phyloP scores from a whole-genome alignment of 2,113 vertebrate species.

The Vulpes vulpes region DNA sequence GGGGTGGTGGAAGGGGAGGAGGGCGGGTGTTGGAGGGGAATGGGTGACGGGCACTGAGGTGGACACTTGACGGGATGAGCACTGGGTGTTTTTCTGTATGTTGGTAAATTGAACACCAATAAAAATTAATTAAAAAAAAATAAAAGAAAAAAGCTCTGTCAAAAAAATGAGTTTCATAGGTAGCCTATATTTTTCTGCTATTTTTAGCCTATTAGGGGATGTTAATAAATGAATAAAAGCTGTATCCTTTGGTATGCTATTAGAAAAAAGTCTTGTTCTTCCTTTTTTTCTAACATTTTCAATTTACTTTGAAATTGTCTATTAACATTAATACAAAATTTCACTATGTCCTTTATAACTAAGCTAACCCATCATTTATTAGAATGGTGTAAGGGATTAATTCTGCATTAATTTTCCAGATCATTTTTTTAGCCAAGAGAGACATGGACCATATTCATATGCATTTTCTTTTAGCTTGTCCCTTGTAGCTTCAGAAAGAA shows the following conservation, averaged over 20 bases:
- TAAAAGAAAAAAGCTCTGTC: not conserved
- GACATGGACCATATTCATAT: conserved; percentile 9
- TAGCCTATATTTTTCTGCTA: not conserved
- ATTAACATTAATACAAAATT: conserved; percentile 42
- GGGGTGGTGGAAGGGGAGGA: no score
- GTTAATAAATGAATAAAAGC: conserved; percentile 55
- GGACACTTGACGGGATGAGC: no score
- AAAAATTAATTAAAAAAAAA: no score
- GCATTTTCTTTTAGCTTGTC: conserved; percentile 19
- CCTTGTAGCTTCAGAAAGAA: not conserved
- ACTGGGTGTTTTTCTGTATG: no score
- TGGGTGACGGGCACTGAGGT: no score
- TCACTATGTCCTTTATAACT: not conserved
- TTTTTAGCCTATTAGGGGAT: conserved; percentile 45
- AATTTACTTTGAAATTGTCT: conserved; percentile 51
- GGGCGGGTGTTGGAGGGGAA: no score
- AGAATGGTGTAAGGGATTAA: not conserved
- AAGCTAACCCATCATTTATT: conserved; percentile 26
- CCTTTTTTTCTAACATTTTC: conserved; percentile 51
- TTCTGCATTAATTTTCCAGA: not conserved
- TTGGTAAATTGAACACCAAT: no score
- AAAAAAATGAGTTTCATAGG: not conserved
- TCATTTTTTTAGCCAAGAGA: conserved; percentile 46
- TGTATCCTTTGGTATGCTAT: not conserved
- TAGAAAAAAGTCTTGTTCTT: not conserved